phyloP scores from a whole-genome alignment of 64 coral and sea anemone genomes.

The Dendrophyllia cribrosa region DNA sequence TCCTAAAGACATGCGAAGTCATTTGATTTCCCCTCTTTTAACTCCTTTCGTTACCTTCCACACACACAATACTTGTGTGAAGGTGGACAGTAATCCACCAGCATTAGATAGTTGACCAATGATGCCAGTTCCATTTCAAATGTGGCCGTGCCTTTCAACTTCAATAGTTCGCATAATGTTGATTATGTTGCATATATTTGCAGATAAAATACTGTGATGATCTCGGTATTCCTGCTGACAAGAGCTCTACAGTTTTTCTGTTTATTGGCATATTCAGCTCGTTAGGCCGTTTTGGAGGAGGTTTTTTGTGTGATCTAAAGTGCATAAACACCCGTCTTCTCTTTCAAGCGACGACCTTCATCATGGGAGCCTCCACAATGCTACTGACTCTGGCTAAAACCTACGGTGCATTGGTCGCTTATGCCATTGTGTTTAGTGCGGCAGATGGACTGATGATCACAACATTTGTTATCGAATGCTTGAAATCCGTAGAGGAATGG shows the following conservation, averaged over 20 bases:
- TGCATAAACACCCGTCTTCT: background rate
- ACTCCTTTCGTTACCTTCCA: too few species aligned
- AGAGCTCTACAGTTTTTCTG: conserved; percentile 49
- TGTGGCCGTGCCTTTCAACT: too few species aligned
- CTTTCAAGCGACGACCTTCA: background rate
- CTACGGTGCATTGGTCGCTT: conserved; percentile 23
- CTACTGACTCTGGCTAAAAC: background rate
- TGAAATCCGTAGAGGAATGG: conserved; percentile 11
- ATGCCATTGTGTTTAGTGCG: conserved; percentile 32
- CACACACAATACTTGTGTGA: too few species aligned
- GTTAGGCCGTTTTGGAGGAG: conserved; percentile 19
- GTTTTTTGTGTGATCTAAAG: background rate
- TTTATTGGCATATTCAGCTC: conserved; percentile 45
- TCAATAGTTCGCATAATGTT: too few species aligned
- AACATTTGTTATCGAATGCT: conserved; percentile 4
- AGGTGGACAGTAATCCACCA: too few species aligned
- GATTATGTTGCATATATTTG: too few species aligned
- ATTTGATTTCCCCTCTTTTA: too few species aligned
- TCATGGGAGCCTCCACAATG: conserved; percentile 35
- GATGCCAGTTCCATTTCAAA: too few species aligned
- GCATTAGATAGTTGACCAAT: too few species aligned
- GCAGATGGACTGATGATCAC: conserved; percentile 35
- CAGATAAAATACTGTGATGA: conserved; percentile 57
- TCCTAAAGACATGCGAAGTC: too few species aligned
- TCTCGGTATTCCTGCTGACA: conserved; percentile 27